Evolutionary conservation across 2,113 vertebrate species (phyloP).

Genomic region (Rhagologus leucostigma): DNA sequence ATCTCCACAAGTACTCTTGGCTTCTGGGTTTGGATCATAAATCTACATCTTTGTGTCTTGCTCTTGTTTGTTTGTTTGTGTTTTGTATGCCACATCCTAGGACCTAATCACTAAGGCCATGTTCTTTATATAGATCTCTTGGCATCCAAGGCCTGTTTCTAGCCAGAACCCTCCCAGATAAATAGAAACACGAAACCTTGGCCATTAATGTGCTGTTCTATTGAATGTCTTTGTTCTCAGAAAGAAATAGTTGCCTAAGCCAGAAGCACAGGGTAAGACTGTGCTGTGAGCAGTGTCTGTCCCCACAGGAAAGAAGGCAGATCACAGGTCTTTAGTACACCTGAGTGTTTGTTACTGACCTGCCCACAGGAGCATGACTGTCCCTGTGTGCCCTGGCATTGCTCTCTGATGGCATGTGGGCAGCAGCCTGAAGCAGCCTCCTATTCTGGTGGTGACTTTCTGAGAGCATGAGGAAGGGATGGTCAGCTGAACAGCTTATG

Average conservation of each 20-base stretch:
- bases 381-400: not conserved
- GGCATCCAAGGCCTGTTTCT: not conserved
- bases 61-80: conserved; percentile 16
- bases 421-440: not conserved
- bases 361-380: not conserved
- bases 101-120: not conserved
- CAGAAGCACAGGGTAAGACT: not conserved
- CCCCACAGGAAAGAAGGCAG: not conserved
- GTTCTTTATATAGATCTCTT: conserved; percentile 3
- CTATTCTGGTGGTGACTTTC: not conserved
- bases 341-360: not conserved
- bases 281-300: not conserved
- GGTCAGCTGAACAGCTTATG: not conserved
- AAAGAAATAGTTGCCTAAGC: not conserved
- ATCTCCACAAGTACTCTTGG: not conserved
- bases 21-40: not conserved
- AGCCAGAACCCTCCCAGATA: not conserved
- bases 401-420: not conserved
- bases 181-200: not conserved
- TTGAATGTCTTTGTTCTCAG: not conserved
- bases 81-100: not conserved
- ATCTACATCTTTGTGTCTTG: not conserved
- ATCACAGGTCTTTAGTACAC: not conserved
- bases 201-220: not conserved
- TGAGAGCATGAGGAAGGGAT: not conserved